Evolutionary conservation across 2,113 vertebrate species (phyloP), one percentile per base, ranked within the genome.

Genomic region (Scortum barcoo): DNA sequence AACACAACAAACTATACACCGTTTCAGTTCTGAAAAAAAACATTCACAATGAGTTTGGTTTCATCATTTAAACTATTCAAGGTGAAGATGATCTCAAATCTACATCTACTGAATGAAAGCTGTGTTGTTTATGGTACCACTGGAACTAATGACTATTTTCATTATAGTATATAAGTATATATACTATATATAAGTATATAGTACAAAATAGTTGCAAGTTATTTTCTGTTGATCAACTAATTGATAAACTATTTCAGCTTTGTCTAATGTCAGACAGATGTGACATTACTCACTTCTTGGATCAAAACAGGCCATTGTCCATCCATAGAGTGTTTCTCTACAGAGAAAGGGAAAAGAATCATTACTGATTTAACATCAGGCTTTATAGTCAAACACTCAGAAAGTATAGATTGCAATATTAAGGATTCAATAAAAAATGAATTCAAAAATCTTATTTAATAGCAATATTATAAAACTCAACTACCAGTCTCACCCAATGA

Each of bases 241-340:
- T 42, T 11, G 7, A 17, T 58, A 2, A 2, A 58, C 28, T 28
- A 2, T 3, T 30, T 57, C 14, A 28, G 5, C 13, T 19, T 58
- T 3, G 19, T 6, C 50, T 66, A 20, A 24, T 36, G 57, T 51
- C 28, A 70, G 65, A 53, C 22, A 24, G 38, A 33, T 57, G 40
- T 38, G 30, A 38, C 28, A 20, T 48, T 38, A 36, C 75, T 79
- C 36, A 79, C 77, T 19, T 60, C 9, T n/a, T 16, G 54, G 22
- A 6, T 54, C 50, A 54, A 33, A 46, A 6, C 40, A 60, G 54
- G 51, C n/a, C 19, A 20, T 17, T 50, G 5, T 63, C 26, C 14
- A 56, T 40, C 33, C n/a, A 22, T n/a, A 20, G 36, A 17, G 33
- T 16, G 46, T 65, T 76, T 54, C 42, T 69, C 53, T 78, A n/a